Percentiles rank a stretch among this genome's conserved stretches.
These are phyloP conservation scores for Andrena dorsata DNA, from an alignment of 2,888 invertebrate genomes.

Conservation along the genomic window DNA sequence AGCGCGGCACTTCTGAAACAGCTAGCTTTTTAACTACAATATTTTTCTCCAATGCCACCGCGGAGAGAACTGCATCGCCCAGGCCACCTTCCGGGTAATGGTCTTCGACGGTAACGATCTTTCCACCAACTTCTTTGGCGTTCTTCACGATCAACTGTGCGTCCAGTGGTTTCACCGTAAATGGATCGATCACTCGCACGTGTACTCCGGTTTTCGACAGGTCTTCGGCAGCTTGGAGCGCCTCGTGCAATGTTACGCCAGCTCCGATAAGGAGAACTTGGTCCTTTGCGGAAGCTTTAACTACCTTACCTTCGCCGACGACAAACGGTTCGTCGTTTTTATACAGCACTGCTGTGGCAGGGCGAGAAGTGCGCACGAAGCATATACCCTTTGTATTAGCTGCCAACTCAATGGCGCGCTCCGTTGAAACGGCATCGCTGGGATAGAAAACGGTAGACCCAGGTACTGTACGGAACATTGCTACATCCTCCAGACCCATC, in stretches of 20 bases:
- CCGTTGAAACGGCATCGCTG: slow-evolving; percentile 96
- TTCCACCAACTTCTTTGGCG: slow-evolving; percentile 92
- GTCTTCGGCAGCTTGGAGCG: slow-evolving; percentile 92
- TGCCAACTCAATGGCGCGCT: slow-evolving; percentile 97
- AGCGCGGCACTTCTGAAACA: slow-evolving; percentile 94
- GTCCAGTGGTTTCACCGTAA: slow-evolving; percentile 98
- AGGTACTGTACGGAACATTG: slow-evolving; percentile 97
- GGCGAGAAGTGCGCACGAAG: slow-evolving; percentile 98
- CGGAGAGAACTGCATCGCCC: slow-evolving; percentile 97
- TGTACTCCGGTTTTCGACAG: slow-evolving; percentile 90
- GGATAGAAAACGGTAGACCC: slow-evolving; percentile 93
- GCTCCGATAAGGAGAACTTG: slow-evolving; percentile 95
- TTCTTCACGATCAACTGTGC: slow-evolving; percentile 90
- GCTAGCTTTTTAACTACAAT: slow-evolving; percentile 92
- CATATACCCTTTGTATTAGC: slow-evolving; percentile 98
- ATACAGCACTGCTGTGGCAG: slow-evolving; percentile 95
- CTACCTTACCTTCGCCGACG: slow-evolving; percentile 92
- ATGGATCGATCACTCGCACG: slow-evolving; percentile 96
- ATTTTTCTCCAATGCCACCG: slow-evolving; percentile 90
- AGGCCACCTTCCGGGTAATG: slow-evolving; percentile 98
- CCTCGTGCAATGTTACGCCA: slow-evolving; percentile 97
- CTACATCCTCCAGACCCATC: slow-evolving; percentile 99
- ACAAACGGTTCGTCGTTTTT: slow-evolving; percentile 92
- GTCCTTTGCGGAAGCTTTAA: slow-evolving; percentile 92
- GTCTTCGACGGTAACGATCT: slow-evolving; percentile 97